These are phyloP conservation scores for Sialis fuliginosa DNA, from an alignment of 2,888 invertebrate species.

Conservation along the genomic window DNA sequence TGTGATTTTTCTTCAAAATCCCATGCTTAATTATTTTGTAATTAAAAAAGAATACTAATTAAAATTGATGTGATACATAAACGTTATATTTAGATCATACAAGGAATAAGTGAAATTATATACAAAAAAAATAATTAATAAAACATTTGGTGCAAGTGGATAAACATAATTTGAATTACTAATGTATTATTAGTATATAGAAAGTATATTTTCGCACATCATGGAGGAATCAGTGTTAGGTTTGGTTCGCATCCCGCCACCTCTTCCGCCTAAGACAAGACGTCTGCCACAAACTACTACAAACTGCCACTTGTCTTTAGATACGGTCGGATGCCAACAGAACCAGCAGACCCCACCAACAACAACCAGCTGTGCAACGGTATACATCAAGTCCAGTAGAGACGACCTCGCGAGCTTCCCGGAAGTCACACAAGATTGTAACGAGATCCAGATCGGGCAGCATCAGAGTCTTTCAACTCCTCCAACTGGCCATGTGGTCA, in stretches of 20 bases:
- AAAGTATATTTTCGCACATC: no score
- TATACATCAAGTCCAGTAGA: conserved; percentile 23
- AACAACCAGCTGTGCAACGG: conserved; percentile 25
- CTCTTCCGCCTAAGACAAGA: conserved; percentile 37
- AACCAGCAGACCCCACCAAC: conserved; percentile 12
- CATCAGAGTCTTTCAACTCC: conserved; percentile 18
- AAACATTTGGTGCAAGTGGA: no score
- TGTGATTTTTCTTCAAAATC: no score
- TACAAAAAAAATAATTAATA: no score
- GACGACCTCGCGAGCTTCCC: conserved; percentile 16
- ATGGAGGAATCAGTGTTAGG: no score
- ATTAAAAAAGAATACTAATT: no score
- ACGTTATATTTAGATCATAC: no score
- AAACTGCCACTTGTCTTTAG: conserved; percentile 17
- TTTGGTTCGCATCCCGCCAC: conserved; percentile 21
- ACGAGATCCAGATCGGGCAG: conserved; percentile 16
- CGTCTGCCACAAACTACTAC: conserved; percentile 12
- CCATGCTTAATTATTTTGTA: no score
- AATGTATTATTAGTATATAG: no score
- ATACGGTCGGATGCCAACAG: conserved; percentile 13
- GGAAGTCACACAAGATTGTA: conserved; percentile 14
- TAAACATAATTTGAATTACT: no score
- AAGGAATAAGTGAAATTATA: no score
- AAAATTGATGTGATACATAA: no score
- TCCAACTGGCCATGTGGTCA: conserved; percentile 39